Base-by-base conservation (phyloP, 2,797 vertebrate genomes). In the Crenuchus spilurus region DNA sequence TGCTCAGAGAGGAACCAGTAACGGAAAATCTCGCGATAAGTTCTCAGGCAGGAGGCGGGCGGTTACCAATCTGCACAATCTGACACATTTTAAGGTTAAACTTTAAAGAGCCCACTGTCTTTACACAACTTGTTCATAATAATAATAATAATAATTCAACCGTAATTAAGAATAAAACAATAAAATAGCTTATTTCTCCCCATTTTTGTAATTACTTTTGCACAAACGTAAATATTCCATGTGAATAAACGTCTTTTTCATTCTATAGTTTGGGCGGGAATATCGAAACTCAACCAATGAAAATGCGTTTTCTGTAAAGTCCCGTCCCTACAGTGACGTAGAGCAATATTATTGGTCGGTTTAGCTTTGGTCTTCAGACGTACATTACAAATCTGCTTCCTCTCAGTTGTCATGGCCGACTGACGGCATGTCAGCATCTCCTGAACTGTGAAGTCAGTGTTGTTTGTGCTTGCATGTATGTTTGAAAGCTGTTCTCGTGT, bases 21-120 rank as follows among this genome's bases (percentile, higher is more conserved):
- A 28, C 48, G 5, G 3, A 11, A 42, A 57, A 39, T 76, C 26
- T 76, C 70, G 73, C 70, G 65, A 74, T 33, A 49, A 0, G 2
- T 33, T 13, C 4, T 10, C 10, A 13, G 64, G 3, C 20, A 10
- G 48, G 10, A 22, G 20, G 48, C 44, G 44, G 48, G 20, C 0
- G 41, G 16, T 14, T 42, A 42, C 3, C 33, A 3, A 3, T 4
- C 33, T 35, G 33, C 3, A 35, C 3, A 35, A 3, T 8, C 3
- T 35, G 3, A 35, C 8, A 35, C 8, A 3, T 35, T 35, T 35
- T 35, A 35, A 35, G 8, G 33, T n/a, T n/a, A n/a, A n/a, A n/a
- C n/a, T n/a, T n/a, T n/a, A n/a, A n/a, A n/a, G n/a, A n/a, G n/a
- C n/a, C n/a, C n/a, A n/a, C n/a, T n/a, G n/a, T n/a, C n/a, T n/a